Base-by-base conservation (phyloP, 2,888 invertebrate genomes). In the Tyria jacobaeae region DNA sequence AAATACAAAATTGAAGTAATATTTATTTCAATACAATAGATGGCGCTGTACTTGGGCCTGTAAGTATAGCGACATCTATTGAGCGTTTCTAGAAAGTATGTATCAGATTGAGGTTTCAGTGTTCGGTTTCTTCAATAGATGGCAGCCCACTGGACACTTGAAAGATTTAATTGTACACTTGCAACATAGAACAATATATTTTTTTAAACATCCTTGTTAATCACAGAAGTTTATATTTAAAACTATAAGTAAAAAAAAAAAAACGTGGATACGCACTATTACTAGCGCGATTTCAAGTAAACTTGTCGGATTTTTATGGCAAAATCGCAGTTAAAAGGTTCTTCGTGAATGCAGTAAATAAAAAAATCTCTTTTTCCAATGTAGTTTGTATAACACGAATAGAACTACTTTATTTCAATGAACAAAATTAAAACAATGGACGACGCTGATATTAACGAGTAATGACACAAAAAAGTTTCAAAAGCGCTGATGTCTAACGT, bases 1-100 rank as follows among this genome's bases (percentile, higher is more conserved):
- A 41, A 15, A 14, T 14, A 41, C n/a, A 1, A 55, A 55, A 41
- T 0, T 31, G 1, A 14, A n/a, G 1, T 0, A 27, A 31, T 27
- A 12, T 44, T 15, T 17, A 3, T 3, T 1, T 3, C 3, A 12
- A 17, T 21, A 10, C 9, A 21, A 31, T 55, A 55, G 54, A 55
- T 55, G 54, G 54, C 54, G 41, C 17, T 55, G 15, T n/a, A n/a
- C n/a, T n/a, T n/a, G n/a, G n/a, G n/a, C n/a, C 10, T 10, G 10
- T 25, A n/a, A 25, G 3, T 1, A 39, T n/a, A 37, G 31, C 54
- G 54, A 44, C 54, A 55, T 55, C 54, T 55, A 31, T 44, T 7
- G 7, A 14, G 9, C 12, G 5, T 31, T 2, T 44, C 1, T 15
- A 3, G 15, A 21, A 53, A 53, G 10, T 25, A 2, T 7, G 6